These are phyloP conservation scores for Chrysemys picta DNA, from an alignment of 2,113 vertebrate genomes.

Conservation along the genomic window DNA sequence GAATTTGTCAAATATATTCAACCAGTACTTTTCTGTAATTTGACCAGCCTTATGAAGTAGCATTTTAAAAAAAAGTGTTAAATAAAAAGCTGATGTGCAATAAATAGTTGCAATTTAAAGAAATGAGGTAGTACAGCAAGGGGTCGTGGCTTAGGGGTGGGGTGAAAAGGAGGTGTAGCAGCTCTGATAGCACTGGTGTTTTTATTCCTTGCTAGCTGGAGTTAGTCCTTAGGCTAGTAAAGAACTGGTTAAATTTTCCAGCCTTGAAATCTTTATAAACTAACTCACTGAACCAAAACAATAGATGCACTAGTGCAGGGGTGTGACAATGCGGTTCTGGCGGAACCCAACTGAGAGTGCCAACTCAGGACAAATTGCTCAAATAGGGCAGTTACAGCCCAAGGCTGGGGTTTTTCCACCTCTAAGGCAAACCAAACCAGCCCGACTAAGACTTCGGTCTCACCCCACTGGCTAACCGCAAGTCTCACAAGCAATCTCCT, in stretches of 20 bases:
- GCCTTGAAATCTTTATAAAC: not conserved
- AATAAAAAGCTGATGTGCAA: not conserved
- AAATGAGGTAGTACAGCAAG: not conserved
- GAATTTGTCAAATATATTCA: not conserved
- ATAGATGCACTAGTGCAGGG: not conserved
- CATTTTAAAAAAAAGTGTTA: not conserved
- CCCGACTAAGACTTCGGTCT: too few species aligned
- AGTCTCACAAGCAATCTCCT: too few species aligned
- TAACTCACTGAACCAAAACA: not conserved
- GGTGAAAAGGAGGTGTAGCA: not conserved
- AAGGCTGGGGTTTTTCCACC: too few species aligned
- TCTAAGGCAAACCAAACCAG: too few species aligned
- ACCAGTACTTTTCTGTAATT: not conserved
- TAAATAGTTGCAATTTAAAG: not conserved
- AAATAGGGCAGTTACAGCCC: too few species aligned
- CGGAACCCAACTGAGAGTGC: too few species aligned
- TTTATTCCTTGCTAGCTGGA: not conserved
- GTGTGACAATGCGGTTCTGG: too few species aligned
- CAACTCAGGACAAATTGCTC: too few species aligned
- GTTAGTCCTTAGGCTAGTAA: not conserved
- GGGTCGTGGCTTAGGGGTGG: not conserved
- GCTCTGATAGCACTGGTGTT: not conserved
- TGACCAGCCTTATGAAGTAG: not conserved
- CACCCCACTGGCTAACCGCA: too few species aligned
- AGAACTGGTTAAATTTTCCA: not conserved